A percentile compares a stretch with the other conserved stretches of the same genome.
Evolutionary conservation across 1,140 invertebrate species (phyloP).

Genomic region (Notospermus geniculatus): DNA sequence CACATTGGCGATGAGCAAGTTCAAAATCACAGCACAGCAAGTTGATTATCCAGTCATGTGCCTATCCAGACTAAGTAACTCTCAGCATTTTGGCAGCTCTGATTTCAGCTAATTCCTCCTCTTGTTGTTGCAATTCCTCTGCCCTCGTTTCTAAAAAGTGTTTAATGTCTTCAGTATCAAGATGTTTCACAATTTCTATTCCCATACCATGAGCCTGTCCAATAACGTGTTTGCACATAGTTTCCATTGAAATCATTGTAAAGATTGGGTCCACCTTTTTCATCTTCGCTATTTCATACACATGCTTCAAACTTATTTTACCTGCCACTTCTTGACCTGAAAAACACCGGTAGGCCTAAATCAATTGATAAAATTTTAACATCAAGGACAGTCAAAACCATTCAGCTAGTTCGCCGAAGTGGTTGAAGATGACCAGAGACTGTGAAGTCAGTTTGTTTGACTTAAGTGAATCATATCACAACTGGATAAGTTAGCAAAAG

Average conservation of each 20-base stretch:
- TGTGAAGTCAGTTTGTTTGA: too few species aligned
- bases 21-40: too few species aligned
- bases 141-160: slow-evolving; percentile 80
- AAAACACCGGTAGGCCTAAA: slow-evolving; percentile 17
- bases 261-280: slow-evolving; percentile 82
- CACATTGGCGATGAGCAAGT: too few species aligned
- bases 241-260: slow-evolving; percentile 66
- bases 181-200: slow-evolving; percentile 77
- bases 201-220: slow-evolving; percentile 75
- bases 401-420: too few species aligned
- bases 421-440: too few species aligned
- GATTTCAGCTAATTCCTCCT: slow-evolving; percentile 76
- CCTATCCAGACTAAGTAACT: slow-evolving; percentile 44
- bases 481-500: too few species aligned
- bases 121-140: slow-evolving; percentile 70
- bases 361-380: not conserved
- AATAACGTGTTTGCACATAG: slow-evolving; percentile 78
- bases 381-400: slow-evolving; percentile 10
- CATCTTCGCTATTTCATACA: slow-evolving; percentile 97
- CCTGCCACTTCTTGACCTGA: slow-evolving; percentile 77
- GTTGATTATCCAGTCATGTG: too few species aligned
- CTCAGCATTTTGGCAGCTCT: slow-evolving; percentile 91
- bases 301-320: slow-evolving; percentile 90
- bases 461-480: too few species aligned
- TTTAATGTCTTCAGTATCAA: slow-evolving; percentile 80